Evolutionary conservation across 2,113 vertebrate species (phyloP), one percentile per base, ranked within the genome.

Genomic region (Solea solea): DNA sequence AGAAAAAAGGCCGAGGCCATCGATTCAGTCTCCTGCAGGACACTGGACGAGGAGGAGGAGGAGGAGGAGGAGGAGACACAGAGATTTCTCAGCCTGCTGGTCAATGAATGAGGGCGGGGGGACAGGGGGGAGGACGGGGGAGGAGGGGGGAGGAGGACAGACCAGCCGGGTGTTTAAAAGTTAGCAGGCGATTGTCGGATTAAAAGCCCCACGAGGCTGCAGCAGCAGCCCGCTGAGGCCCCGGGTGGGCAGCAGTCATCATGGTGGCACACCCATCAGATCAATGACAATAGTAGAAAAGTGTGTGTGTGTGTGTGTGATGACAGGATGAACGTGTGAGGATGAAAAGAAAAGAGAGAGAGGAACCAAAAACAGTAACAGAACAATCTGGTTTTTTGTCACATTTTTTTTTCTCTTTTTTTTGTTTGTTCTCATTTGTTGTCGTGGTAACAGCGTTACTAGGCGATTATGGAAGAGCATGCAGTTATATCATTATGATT

Each of bases 391-490:
- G 28, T 79, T 67, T 21, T 83, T 77, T 81, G 71, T 73, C 39
- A 56, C 21, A 21, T 21, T 21, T 58, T 82, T 76, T 93, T 90
- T 83, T 12, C 45, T 48, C 9, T 34, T 34, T 3, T 34, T 3
- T 34, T 3, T 34, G 34, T 34, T 2, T 34, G 28, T 79, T 93
- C 67, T 72, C 64, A 66, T 93, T 95, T 93, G 93, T 95, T 90
- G 93, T 95, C 94, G 93, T 95, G 85, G 95, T 95, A 89, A 95
- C 93, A 95, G 95, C 93, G n/a, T 95, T 93, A 95, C 93, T 95
- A 96, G 95, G 95, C 93, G 94, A 78, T 95, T 96, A 96, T 96
- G 96, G 96, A 94, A 90, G 93, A 94, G 94, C 97, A 99, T 99
- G 97, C 97, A 97, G 93, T 95, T 96, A 96, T 95, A 98, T 95